Evolutionary conservation across 2,888 invertebrate species (phyloP).

Genomic region (Tolmerus cingulatus): DNA sequence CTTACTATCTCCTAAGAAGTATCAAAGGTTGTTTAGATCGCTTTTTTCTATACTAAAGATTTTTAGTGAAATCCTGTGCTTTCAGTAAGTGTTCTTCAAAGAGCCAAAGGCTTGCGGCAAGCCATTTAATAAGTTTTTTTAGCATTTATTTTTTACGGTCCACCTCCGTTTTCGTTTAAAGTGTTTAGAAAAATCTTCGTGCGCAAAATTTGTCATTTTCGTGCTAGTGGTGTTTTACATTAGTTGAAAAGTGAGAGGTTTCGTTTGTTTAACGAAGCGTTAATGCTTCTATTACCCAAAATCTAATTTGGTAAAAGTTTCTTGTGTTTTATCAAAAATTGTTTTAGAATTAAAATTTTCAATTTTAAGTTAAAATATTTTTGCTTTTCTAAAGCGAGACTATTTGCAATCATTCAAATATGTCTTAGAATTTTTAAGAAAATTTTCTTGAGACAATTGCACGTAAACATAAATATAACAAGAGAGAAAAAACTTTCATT

Average conservation of each 20-base stretch:
- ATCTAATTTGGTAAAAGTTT: neutral
- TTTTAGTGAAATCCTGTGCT: neutral
- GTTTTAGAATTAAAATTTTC: neutral
- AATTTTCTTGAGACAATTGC: too few relatives aligned
- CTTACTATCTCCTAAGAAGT: neutral
- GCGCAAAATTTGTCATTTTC: conserved; percentile 32
- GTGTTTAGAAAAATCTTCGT: conserved; percentile 27
- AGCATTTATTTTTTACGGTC: neutral
- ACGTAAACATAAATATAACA: too few relatives aligned
- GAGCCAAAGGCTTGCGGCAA: neutral
- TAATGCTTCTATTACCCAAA: neutral
- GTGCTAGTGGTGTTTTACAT: neutral
- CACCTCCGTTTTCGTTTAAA: neutral
- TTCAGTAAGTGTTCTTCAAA: neutral
- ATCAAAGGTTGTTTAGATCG: neutral
- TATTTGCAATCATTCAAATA: neutral
- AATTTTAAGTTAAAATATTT: neutral
- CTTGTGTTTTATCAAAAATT: neutral
- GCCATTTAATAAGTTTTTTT: neutral
- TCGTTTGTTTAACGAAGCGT: neutral
- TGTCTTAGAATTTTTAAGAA: neutral
- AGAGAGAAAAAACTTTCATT: too few relatives aligned
- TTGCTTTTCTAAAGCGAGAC: neutral
- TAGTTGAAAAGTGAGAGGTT: conserved; percentile 5
- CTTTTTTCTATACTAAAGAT: neutral